These are phyloP conservation scores for Macrochelys suwanniensis DNA, from an alignment of 2,797 vertebrate species.

Conservation along the genomic window DNA sequence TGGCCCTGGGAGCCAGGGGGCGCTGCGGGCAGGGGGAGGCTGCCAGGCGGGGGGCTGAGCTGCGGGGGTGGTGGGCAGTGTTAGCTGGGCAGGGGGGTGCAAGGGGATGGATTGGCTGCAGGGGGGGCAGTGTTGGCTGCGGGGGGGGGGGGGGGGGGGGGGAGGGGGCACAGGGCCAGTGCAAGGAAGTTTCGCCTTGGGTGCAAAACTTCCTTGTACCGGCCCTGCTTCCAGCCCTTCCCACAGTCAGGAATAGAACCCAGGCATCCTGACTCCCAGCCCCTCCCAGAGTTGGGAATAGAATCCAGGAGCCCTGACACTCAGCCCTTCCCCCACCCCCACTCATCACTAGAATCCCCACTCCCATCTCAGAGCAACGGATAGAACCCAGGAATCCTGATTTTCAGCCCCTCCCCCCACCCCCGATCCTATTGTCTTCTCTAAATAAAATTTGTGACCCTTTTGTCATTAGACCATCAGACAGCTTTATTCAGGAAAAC, in stretches of 20 bases:
- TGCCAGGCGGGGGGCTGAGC: no score
- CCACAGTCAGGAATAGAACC: background rate
- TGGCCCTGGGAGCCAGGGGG: no score
- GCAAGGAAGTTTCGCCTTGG: no score
- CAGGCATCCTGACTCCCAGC: background rate
- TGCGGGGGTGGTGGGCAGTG: no score
- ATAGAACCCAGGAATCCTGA: background rate
- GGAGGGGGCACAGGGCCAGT: no score
- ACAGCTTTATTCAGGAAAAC: background rate
- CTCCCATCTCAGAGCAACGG: background rate
- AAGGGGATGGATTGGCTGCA: no score
- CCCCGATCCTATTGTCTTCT: background rate
- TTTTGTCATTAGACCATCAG: background rate
- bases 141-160: no score
- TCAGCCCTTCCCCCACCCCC: no score
- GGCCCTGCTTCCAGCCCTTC: background rate
- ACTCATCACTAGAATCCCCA: background rate
- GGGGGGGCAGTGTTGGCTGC: no score
- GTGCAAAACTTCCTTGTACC: no score
- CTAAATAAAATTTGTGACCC: background rate
- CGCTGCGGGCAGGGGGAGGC: no score
- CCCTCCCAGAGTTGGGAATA: background rate
- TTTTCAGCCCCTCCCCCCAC: background rate
- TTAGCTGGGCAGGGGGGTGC: no score
- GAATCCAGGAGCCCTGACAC: background rate